These are phyloP conservation scores for Xanthia icteritia DNA, from an alignment of 2,888 invertebrate genomes.

Conservation along the genomic window DNA sequence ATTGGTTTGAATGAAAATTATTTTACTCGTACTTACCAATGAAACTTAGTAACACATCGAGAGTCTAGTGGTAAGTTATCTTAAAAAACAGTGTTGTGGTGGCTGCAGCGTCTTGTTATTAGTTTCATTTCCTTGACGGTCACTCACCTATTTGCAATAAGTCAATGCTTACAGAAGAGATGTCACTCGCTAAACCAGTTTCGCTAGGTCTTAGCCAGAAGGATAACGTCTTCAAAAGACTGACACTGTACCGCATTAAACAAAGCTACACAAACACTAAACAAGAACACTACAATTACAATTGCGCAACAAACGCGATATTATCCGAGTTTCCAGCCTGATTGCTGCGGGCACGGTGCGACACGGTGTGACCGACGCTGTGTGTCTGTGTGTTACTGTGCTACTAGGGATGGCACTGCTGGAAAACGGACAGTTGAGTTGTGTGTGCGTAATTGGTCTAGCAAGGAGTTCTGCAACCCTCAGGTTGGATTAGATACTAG, in stretches of 20 bases:
- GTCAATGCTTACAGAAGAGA: not conserved
- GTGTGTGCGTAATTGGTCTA: constrained; percentile 31
- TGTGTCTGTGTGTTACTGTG: constrained; percentile 56
- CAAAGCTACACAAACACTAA: constrained; percentile 36
- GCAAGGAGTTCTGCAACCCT: constrained; percentile 42
- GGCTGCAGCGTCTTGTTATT: too few species aligned
- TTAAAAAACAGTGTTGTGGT: too few species aligned
- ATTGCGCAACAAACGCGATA: constrained; percentile 51
- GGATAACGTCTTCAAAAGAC: constrained; percentile 33
- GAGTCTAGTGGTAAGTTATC: too few species aligned
- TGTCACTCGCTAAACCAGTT: constrained; percentile 17
- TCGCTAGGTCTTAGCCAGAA: constrained; percentile 2
- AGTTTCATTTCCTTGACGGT: not conserved
- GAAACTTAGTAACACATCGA: too few species aligned
- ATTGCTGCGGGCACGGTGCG: constrained; percentile 51
- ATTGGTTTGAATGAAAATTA: too few species aligned
- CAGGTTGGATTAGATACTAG: constrained; percentile 9
- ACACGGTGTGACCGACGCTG: constrained; percentile 42
- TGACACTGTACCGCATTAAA: not conserved
- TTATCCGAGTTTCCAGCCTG: constrained; percentile 64
- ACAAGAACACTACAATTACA: constrained; percentile 51
- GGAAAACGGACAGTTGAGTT: constrained; percentile 30
- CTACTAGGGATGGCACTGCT: constrained; percentile 38
- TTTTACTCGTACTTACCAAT: too few species aligned
- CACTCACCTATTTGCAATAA: not conserved